Evolutionary conservation across 2,113 vertebrate species (phyloP).

Genomic region (Isurus oxyrinchus): DNA sequence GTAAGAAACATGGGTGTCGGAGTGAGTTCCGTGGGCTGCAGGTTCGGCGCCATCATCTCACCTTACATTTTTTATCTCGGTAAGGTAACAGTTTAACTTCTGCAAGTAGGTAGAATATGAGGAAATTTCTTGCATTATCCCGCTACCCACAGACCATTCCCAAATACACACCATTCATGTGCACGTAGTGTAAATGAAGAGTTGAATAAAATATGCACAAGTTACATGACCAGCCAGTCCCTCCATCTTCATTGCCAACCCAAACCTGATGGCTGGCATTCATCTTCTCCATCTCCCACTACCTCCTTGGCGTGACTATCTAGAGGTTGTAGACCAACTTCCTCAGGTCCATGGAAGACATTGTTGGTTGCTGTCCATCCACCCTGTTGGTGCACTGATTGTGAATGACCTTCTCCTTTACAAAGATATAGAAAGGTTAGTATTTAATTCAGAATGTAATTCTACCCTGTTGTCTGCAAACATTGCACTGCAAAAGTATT

Average conservation of each 20-base stretch:
- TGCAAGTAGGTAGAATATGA: neutral
- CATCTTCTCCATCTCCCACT: neutral
- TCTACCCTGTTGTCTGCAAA: neutral
- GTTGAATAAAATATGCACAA: neutral
- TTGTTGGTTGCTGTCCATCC: neutral
- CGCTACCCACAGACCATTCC: neutral
- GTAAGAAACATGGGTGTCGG: neutral
- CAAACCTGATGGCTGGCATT: neutral
- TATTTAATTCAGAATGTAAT: neutral
- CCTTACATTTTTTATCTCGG: constrained; percentile 74
- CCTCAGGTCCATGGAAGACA: neutral
- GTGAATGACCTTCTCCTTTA: neutral
- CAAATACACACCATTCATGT: neutral
- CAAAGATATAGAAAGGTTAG: neutral
- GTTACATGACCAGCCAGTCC: neutral
- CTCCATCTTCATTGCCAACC: neutral
- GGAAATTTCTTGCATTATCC: neutral
- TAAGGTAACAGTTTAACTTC: constrained; percentile 48
- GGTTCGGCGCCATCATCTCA: constrained; percentile 53
- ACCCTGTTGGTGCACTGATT: neutral
- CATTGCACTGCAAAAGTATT: neutral
- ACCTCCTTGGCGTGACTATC: neutral
- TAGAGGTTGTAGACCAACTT: neutral
- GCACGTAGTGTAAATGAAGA: neutral
- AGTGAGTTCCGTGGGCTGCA: neutral